phyloP scores from a whole-genome alignment of 2,113 vertebrate genomes.

The Cinclus mexicanus region DNA sequence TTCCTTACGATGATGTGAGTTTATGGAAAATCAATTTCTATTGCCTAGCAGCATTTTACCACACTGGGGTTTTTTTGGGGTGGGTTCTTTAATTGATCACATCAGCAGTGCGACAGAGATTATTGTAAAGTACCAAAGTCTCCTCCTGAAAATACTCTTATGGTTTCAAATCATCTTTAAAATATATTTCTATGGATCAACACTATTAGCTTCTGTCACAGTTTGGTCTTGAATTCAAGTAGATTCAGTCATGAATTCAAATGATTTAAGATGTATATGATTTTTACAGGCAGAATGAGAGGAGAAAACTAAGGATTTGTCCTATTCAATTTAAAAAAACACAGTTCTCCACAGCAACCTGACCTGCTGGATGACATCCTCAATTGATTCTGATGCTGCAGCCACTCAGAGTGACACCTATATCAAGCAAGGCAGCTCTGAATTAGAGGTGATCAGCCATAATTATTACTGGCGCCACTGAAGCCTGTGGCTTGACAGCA shows the following conservation, averaged over 20 bases:
- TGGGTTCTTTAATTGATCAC: neutral
- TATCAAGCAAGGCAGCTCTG: slow-evolving; percentile 76
- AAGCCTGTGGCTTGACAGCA: slow-evolving; percentile 75
- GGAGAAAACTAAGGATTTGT: slow-evolving; percentile 1
- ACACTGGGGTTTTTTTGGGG: neutral
- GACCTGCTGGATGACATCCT: slow-evolving; percentile 61
- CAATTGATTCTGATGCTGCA: slow-evolving; percentile 66
- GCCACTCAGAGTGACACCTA: slow-evolving; percentile 76
- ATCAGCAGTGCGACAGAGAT: neutral
- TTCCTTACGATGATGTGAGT: neutral
- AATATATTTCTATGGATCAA: neutral
- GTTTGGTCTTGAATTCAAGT: neutral
- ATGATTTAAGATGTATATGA: neutral
- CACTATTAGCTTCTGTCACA: neutral
- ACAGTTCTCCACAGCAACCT: neutral
- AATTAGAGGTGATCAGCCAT: slow-evolving; percentile 83
- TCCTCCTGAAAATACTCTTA: neutral
- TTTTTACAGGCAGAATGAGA: neutral
- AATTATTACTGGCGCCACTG: slow-evolving; percentile 84
- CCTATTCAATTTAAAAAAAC: neutral
- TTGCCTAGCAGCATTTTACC: neutral
- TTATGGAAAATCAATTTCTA: slow-evolving; percentile 13
- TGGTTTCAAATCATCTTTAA: neutral
- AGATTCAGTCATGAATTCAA: neutral
- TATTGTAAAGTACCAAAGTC: neutral